These are phyloP conservation scores for Trypoxylus dichotomus DNA, from an alignment of 1,140 invertebrate genomes.

Conservation along the genomic window DNA sequence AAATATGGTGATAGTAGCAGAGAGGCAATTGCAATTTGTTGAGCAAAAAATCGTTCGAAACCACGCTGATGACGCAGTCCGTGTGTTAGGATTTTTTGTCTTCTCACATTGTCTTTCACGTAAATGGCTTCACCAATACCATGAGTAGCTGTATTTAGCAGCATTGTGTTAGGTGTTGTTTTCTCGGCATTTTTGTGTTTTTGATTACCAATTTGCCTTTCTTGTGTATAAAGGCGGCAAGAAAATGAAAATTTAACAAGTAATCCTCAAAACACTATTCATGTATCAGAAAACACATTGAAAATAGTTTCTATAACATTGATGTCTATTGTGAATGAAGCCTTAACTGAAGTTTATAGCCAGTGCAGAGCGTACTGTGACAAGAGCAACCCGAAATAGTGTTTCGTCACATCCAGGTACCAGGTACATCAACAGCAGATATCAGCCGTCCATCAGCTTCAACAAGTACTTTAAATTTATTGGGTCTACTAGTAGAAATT, in stretches of 20 bases:
- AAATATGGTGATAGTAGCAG: no score
- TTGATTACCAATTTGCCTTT: no score
- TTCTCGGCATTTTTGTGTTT: no score
- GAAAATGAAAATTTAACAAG: slow-evolving; percentile 7
- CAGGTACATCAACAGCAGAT: slow-evolving; percentile 55
- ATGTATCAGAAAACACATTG: slow-evolving; percentile 22
- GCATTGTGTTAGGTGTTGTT: no score
- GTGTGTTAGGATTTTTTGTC: no score
- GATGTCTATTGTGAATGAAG: slow-evolving; percentile 68
- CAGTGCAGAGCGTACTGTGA: slow-evolving; percentile 45
- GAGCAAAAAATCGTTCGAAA: no score
- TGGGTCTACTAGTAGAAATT: slow-evolving; percentile 78
- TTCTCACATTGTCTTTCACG: no score
- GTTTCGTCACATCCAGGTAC: slow-evolving; percentile 43
- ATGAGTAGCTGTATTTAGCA: no score
- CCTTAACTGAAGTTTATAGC: slow-evolving; percentile 55
- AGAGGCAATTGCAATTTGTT: no score
- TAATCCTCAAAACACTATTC: slow-evolving; percentile 26
- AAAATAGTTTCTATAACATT: slow-evolving; percentile 77
- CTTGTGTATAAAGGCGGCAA: background rate
- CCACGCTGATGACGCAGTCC: no score
- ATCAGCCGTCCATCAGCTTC: slow-evolving; percentile 55
- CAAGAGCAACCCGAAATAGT: slow-evolving; percentile 49
- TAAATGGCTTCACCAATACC: no score
- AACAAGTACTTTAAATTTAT: slow-evolving; percentile 55